Evolutionary conservation across 1,140 invertebrate genomes (phyloP), one percentile per base, ranked within the genome.

Genomic region (Popillia japonica): DNA sequence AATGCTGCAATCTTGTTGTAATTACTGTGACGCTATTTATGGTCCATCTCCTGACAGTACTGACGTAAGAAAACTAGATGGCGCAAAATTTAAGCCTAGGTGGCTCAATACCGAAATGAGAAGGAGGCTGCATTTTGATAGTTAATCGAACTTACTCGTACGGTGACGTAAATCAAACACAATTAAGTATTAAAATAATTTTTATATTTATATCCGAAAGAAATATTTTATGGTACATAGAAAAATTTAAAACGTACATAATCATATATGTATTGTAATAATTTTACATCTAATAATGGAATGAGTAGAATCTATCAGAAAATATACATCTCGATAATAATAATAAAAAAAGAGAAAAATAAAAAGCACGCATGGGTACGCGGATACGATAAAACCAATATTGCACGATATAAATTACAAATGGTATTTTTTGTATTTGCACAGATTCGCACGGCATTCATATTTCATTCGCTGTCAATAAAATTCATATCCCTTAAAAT

Each of bases 141-240:
- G n/a, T n/a, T n/a, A n/a, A n/a, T n/a, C n/a, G n/a, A n/a, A n/a
- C n/a, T n/a, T n/a, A n/a, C n/a, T n/a, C n/a, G n/a, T n/a, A n/a
- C n/a, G n/a, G n/a, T n/a, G n/a, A n/a, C n/a, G n/a, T n/a, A n/a
- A n/a, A n/a, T n/a, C n/a, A n/a, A n/a, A n/a, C n/a, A n/a, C n/a
- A n/a, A n/a, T n/a, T n/a, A n/a, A n/a, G n/a, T 48, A 48, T 11
- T 48, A 48, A 48, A 48, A 48, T 48, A 48, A 48, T 48, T 48
- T 48, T 4, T 48, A 48, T 48, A 48, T 48, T 14, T 48, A 48
- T 48, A 14, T 48, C 41, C 41, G 10, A 42, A 42, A 42, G 10
- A 10, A 48, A 48, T 14, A 48, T 14, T 48, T 48, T 48, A 48
- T 48, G 17, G 44, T 48, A 48, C 44, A 48, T 48, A 48, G 17